phyloP scores from a whole-genome alignment of 2,113 vertebrate species.

The Rhodinocichla rosea region DNA sequence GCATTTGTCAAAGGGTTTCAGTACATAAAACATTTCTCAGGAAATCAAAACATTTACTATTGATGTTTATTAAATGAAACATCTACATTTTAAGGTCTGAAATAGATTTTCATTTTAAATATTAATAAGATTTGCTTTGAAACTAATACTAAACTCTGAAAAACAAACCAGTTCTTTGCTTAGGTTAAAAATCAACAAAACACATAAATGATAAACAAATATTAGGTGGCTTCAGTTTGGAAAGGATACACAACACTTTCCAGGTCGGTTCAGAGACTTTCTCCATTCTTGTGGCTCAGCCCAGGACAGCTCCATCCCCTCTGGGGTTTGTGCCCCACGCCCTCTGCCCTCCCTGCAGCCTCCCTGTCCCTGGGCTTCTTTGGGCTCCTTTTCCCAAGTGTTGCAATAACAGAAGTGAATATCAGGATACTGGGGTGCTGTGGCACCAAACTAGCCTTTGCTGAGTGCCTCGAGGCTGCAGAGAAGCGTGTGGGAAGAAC shows the following conservation, averaged over 20 bases:
- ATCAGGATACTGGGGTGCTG: neutral
- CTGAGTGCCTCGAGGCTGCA: fast-evolving
- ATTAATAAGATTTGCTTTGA: neutral
- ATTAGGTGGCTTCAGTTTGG: neutral
- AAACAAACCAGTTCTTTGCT: neutral
- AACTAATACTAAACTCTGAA: neutral
- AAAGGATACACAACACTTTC: neutral
- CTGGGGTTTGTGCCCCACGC: neutral
- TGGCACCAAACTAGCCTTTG: neutral
- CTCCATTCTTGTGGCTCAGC: neutral
- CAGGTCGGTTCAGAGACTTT: neutral
- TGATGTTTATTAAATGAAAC: neutral
- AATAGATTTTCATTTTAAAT: neutral
- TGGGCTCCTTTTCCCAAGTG: fast-evolving
- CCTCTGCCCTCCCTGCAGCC: fast-evolving
- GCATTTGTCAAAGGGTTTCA: neutral
- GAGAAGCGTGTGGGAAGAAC: fast-evolving
- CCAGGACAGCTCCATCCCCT: fast-evolving
- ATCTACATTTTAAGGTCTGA: neutral
- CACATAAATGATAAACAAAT: neutral
- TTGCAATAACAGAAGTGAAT: fast-evolving
- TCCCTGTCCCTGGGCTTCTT: neutral
- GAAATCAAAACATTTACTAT: neutral
- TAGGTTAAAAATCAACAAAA: neutral
- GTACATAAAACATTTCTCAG: neutral